Base-by-base conservation (phyloP, 2,888 invertebrate genomes). In the Parthenolecanium corni region DNA sequence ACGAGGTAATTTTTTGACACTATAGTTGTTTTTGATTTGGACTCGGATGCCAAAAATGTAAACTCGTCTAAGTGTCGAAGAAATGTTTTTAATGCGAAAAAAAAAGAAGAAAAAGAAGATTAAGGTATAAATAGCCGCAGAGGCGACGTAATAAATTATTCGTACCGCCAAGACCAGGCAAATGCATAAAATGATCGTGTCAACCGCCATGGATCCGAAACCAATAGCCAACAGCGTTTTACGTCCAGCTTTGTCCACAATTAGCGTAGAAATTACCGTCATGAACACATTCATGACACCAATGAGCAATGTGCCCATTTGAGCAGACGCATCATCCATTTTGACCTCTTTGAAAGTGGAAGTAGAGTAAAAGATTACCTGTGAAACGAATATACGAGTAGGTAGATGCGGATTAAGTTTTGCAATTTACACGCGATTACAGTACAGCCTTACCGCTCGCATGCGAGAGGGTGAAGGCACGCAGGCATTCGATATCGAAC, bases 201-300 rank as follows among this genome's bases (percentile, higher is more conserved):
- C 83, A 14, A 86, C 63, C 64, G 83, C 79, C 89, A 93, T 90
- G 54, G 88, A 88, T 5, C 74, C 71, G 72, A 92, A 86, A 0
- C 93, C 93, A 54, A 81, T 74, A 36, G 93, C 73, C 36, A 91
- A 80, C 5, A 94, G 75, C 0, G 88, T 86, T 72, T 90, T 86
- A 47, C 93, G 77, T 0, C 93, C 93, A 6, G 87, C 85, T 66
- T 78, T 80, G 71, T 92, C 92, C 65, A 92, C 87, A 65, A 90
- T 75, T 24, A 86, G 73, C 65, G 90, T 76, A 0, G 90, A 90
- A 11, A 90, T 78, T 2, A 90, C 69, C 0, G 93, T 93, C 89
- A 91, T 89, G 2, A 86, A 69, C 0, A 92, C 89, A 71, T 92
- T 93, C 76, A 91, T 84, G 0, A 80, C 79, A 1, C 89, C 90